Evolutionary conservation across 2,888 invertebrate species (phyloP), one percentile per base, ranked within the genome.

Genomic region (Zaprionus lineosus): DNA sequence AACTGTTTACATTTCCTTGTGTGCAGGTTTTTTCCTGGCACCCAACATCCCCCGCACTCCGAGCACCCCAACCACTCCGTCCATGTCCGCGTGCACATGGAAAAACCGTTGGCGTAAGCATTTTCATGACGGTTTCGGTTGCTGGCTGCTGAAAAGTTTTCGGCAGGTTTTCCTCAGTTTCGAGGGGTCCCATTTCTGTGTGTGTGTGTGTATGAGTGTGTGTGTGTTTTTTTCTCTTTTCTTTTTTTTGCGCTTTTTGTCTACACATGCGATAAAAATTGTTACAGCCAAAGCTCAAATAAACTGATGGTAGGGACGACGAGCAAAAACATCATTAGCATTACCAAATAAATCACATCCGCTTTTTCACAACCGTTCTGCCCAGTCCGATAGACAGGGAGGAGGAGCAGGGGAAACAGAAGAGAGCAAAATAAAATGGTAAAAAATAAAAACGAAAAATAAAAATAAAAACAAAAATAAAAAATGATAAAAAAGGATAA

Each of bases 321-420:
- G 56, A 69, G 81, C 75, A 86, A 78, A 82, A 84, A 81, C 87
- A 86, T 84, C 86, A 86, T 84, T 84, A 84, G 84, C 86, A 86
- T 86, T 78, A 84, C 84, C 86, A 84, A 83, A 84, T 86, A 84
- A 84, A 84, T 84, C 84, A 86, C 84, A 86, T 86, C 84, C 87
- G 87, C 77, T 86, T 82, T 84, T 84, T 86, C 86, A 84, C 86
- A 69, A 73, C 72, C 74, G 56, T 65, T 67, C 31, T 70, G 73
- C 48, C 74, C 79, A 75, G 79, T 71, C 67, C 60, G 57, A 68
- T 47, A 46, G 50, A 14, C 15, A 36, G 18, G 16, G 39, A 39
- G 21, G n/a, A 2, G n/a, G 6, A 16, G 11, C 3, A 9, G 18
- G 11, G 7, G 24, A 39, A 5, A 5, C 16, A 37, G 37, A 18